A percentile compares a stretch with the other conserved stretches of the same genome.
These are phyloP conservation scores for Sinotaia quadrata DNA, from an alignment of 2,888 invertebrate genomes.

Conservation along the genomic window DNA sequence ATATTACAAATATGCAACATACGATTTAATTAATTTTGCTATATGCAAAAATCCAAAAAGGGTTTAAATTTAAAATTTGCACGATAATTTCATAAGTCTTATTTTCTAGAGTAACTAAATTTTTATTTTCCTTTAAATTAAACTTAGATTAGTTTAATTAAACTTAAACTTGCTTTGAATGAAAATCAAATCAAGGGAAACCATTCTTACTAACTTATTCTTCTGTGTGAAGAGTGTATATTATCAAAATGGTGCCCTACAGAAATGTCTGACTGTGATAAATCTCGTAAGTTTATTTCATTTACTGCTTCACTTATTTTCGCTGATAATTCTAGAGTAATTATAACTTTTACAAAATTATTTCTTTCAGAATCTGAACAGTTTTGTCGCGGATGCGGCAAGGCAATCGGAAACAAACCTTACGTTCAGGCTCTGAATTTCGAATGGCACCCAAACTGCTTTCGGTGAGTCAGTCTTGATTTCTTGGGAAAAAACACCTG, in stretches of 20 bases:
- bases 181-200: conserved; percentile 12
- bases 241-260: conserved; percentile 20
- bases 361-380: conserved; percentile 32
- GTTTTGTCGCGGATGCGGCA: conserved; percentile 48
- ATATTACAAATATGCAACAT: too few species aligned
- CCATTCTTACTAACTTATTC: background rate
- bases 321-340: conserved; percentile 20
- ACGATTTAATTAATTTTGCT: too few species aligned
- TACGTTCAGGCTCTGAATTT: conserved; percentile 52
- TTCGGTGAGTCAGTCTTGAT: conserved; percentile 45
- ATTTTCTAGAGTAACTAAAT: too few species aligned
- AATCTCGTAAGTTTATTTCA: conserved; percentile 4
- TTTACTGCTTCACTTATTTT: background rate
- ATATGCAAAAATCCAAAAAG: too few species aligned
- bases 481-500: background rate
- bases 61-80: too few species aligned
- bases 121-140: too few species aligned
- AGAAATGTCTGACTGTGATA: conserved; percentile 12
- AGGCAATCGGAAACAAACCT: conserved; percentile 44
- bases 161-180: too few species aligned
- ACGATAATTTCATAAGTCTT: too few species aligned
- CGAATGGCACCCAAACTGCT: conserved; percentile 60
- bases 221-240: background rate
- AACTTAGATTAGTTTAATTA: too few species aligned
- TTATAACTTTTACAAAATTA: background rate